Base-by-base conservation (phyloP, 2,888 invertebrate genomes). In the Yponomeuta cagnagella region DNA sequence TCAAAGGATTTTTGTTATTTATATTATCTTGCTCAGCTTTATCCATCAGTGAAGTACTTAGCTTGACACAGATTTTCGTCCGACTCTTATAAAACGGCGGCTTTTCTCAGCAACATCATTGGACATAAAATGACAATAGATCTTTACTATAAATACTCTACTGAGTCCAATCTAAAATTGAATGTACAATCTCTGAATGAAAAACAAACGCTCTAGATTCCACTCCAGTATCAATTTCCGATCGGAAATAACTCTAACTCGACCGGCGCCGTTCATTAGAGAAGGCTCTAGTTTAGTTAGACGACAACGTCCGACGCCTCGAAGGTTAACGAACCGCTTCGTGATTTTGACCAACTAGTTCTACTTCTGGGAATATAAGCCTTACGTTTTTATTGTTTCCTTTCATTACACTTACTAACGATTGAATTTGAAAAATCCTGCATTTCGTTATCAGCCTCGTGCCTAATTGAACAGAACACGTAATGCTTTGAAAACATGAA, bases 401-500 rank as follows among this genome's bases (percentile, higher is more conserved):
- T 58, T 58, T 58, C 52, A 15, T 58, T 58, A 15, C 5, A 12
- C 52, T 58, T 58, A 58, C 52, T 58, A 10, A 64, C 30, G 23
- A 2, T 63, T 63, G 33, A 63, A 6, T 15, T 15, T 63, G 63
- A 63, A 23, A 23, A 63, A n/a, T 10, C 10, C 10, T 64, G 64
- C 15, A 58, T 15, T 58, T 15, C 15, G 15, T 5, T 58, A 58
- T 58, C 52, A 58, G 52, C 52, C 64, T 64, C 64, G 64, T 64
- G 64, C 30, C 64, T 64, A 64, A 31, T 64, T 64, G 30, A 12
- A 69, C 63, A 63, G 63, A 37, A 69, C 63, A 63, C 63, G 74
- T 73, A 75, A 74, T 73, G 72, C 71, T 74, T 74, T 76, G 72
- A 72, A 73, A 71, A 73, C 75, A 73, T 72, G 75, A 76, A 73